A percentile compares a stretch with the other conserved stretches of the same genome.
phyloP scores from a whole-genome alignment of 2,113 vertebrate genomes.

The Pollimyrus isidori region DNA sequence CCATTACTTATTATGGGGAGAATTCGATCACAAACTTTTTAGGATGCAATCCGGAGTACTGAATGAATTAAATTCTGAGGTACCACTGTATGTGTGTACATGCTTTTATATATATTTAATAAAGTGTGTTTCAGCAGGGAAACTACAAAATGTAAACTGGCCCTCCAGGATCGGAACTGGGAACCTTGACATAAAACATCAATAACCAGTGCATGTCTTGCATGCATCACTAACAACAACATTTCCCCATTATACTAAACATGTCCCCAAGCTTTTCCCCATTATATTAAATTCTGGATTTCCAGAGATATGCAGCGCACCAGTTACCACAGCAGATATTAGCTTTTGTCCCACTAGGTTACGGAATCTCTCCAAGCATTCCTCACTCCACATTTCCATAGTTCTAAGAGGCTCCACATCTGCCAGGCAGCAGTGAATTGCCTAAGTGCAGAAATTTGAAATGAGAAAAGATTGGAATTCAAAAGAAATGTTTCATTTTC shows the following conservation, averaged over 20 bases:
- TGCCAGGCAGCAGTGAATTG: slow-evolving; percentile 73
- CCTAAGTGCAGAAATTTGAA: slow-evolving; percentile 54
- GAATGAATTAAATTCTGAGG: no score
- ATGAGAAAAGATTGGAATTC: neutral
- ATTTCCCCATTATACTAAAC: neutral
- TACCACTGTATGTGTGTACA: no score
- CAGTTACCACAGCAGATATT: slow-evolving; percentile 62
- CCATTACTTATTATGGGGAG: no score
- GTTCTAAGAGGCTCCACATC: slow-evolving; percentile 59
- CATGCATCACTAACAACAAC: neutral
- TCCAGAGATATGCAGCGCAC: slow-evolving; percentile 49
- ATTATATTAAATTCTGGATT: neutral
- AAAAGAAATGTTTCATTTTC: neutral
- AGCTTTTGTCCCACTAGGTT: slow-evolving; percentile 65
- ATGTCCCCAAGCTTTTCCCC: neutral
- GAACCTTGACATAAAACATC: neutral
- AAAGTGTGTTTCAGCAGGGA: neutral
- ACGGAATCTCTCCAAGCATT: slow-evolving; percentile 68
- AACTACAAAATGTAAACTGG: neutral
- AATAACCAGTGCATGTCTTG: neutral
- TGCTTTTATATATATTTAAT: neutral
- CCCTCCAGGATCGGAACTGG: neutral
- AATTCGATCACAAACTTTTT: no score
- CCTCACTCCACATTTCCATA: slow-evolving; percentile 59
- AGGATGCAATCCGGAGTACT: no score